Conservation (phyloP, 2,888 invertebrate genomes). For the Diaperis boleti region DNA sequence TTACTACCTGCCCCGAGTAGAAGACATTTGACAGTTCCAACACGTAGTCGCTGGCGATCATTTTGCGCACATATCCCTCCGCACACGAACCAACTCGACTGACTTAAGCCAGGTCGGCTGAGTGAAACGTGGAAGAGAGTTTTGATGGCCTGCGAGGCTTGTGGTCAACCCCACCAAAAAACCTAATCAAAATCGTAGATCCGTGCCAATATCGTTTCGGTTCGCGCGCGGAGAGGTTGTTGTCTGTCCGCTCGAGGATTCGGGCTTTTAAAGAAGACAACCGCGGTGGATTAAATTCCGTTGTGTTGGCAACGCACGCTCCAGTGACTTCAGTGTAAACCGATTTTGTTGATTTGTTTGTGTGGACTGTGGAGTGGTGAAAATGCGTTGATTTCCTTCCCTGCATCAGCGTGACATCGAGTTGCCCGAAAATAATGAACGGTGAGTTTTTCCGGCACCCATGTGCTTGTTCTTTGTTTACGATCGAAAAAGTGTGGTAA, state of each 20-base stretch:
- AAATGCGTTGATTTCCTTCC: neutral
- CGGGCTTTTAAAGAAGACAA: conserved; percentile 12
- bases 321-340: conserved; percentile 52
- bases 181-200: conserved; percentile 9
- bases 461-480: conserved; percentile 1
- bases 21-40: conserved; percentile 90
- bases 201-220: conserved; percentile 11
- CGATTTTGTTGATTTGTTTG: conserved; percentile 45
- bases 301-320: conserved; percentile 54
- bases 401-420: neutral
- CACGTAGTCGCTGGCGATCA: conserved; percentile 87
- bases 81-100: conserved; percentile 6
- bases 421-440: neutral
- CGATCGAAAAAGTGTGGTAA: conserved; percentile 1
- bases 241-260: neutral
- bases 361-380: no score
- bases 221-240: conserved; percentile 9
- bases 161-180: conserved; percentile 15
- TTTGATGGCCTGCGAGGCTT: conserved; percentile 8
- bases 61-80: conserved; percentile 63
- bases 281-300: conserved; percentile 22
- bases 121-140: conserved; percentile 34
- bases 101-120: neutral
- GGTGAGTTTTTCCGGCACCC: neutral
- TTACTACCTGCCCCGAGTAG: conserved; percentile 88